Evolutionary conservation across 2,888 invertebrate genomes (phyloP), one percentile per base, ranked within the genome.

Genomic region (Leptopterna dolabrata): DNA sequence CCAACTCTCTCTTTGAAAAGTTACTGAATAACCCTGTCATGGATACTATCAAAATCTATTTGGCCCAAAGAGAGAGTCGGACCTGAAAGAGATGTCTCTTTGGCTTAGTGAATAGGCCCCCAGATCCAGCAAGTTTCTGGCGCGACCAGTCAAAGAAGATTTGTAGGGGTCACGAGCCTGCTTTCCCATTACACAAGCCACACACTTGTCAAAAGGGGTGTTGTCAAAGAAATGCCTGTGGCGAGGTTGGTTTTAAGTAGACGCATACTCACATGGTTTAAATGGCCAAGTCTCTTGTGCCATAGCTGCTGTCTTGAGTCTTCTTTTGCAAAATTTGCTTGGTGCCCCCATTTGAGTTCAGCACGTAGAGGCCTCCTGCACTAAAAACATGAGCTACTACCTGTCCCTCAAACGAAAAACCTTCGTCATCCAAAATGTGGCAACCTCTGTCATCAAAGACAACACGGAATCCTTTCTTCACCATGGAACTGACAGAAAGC

Each of bases 161-260:
- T n/a, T n/a, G n/a, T n/a, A n/a, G n/a, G n/a, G n/a, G n/a, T 87
- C 43, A 4, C 71, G 30, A 36, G 76, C 43, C 76, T 87, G 87
- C 41, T 86, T 87, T 11, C 87, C 87, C 30, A 55, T 76, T 14
- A 87, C 43, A 87, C 87, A 87, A 24, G 76, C 71, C 4, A 87
- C 76, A 51, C 87, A 87, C 36, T 63, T 47, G n/a, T 87, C 76
- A 19, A 70, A 70, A 29, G 9, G 29, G 19, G 16, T 47, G 45
- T 80, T 24, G 7, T 9, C 11, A 47, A 47, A 47, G 41, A 9
- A 14, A 45, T 47, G 43, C 43, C 47, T 19, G n/a, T 14, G 24
- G 80, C 24, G 80, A 80, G 13, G 13, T 11, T 24, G 19, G 9
- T 11, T 45, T 80, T 11, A 41, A 80, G 47, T 14, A 16, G 13